These are phyloP conservation scores for Mohoua ochrocephala DNA, from an alignment of 2,113 vertebrate genomes.

Conservation along the genomic window DNA sequence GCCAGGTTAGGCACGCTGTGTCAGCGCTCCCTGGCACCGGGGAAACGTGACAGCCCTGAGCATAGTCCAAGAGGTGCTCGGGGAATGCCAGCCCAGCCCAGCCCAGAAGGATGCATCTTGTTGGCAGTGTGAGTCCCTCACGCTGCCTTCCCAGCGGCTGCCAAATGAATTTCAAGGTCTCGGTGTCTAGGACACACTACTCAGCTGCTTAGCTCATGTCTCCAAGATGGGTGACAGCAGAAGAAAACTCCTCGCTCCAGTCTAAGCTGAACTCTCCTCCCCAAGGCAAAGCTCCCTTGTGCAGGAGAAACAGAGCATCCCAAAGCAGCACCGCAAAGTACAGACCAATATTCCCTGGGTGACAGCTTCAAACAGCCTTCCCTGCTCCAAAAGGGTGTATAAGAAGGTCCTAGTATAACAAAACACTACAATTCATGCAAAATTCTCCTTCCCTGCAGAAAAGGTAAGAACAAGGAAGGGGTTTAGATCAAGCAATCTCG, in stretches of 20 bases:
- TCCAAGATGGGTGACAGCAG: not conserved
- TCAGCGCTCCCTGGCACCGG: not conserved
- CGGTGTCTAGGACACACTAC: not conserved
- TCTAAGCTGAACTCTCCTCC: not conserved
- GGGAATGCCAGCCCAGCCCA: not conserved
- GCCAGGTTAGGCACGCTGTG: slow-evolving; percentile 28
- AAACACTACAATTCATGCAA: not conserved
- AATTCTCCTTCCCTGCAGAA: not conserved
- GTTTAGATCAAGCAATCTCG: not conserved
- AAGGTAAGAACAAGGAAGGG: not conserved
- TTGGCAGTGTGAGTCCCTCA: not conserved
- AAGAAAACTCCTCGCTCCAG: not conserved
- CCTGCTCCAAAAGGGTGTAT: not conserved
- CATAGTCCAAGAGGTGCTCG: not conserved
- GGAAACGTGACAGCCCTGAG: not conserved
- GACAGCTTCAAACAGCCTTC: not conserved
- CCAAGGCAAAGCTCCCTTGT: not conserved
- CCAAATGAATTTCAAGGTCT: not conserved
- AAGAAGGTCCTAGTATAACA: not conserved
- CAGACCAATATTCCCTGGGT: not conserved
- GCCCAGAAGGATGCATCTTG: not conserved
- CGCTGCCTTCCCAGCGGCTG: not conserved
- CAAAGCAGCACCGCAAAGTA: not conserved
- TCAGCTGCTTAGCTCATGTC: not conserved
- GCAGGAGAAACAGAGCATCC: not conserved